A percentile compares a stretch with the other conserved stretches of the same genome.
phyloP scores from a whole-genome alignment of 2,888 invertebrate species.

The Polydrusus cervinus region DNA sequence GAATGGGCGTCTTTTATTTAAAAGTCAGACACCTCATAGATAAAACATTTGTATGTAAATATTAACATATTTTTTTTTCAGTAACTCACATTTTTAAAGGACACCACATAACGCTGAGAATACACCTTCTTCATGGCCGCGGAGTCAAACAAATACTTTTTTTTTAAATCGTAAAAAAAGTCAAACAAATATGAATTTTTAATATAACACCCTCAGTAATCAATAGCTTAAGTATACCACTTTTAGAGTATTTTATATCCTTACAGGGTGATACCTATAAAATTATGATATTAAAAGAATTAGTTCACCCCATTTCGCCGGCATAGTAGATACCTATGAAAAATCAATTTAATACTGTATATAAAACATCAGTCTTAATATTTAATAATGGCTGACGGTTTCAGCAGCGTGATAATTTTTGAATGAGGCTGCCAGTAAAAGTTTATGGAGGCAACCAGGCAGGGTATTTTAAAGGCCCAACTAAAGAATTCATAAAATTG shows the following conservation, averaged over 20 bases:
- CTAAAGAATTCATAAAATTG: conserved; percentile 56
- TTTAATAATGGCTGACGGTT: conserved; percentile 55
- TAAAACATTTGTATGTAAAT: too few species aligned
- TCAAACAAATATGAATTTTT: neutral
- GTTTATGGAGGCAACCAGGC: conserved; percentile 55
- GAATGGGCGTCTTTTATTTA: too few species aligned
- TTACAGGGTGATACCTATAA: too few species aligned
- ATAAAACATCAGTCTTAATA: conserved; percentile 55
- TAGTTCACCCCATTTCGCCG: neutral
- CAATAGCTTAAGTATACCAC: neutral
- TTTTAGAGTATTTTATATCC: too few species aligned
- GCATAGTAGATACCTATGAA: conserved; percentile 17
- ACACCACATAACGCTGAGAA: too few species aligned
- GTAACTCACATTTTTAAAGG: too few species aligned
- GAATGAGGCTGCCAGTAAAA: conserved; percentile 56
- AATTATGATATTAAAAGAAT: neutral
- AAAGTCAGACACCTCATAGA: too few species aligned
- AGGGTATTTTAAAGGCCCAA: conserved; percentile 53
- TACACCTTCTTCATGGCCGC: too few species aligned
- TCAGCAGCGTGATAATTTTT: conserved; percentile 53
- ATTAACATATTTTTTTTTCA: too few species aligned
- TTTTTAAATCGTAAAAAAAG: too few species aligned
- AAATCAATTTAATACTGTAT: conserved; percentile 52
- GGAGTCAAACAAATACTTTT: too few species aligned
- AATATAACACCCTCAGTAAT: neutral